Percentiles rank a stretch among this genome's conserved stretches.
These are phyloP conservation scores for Siphlonurus alternatus DNA, from an alignment of 2,888 invertebrate genomes.

Conservation along the genomic window DNA sequence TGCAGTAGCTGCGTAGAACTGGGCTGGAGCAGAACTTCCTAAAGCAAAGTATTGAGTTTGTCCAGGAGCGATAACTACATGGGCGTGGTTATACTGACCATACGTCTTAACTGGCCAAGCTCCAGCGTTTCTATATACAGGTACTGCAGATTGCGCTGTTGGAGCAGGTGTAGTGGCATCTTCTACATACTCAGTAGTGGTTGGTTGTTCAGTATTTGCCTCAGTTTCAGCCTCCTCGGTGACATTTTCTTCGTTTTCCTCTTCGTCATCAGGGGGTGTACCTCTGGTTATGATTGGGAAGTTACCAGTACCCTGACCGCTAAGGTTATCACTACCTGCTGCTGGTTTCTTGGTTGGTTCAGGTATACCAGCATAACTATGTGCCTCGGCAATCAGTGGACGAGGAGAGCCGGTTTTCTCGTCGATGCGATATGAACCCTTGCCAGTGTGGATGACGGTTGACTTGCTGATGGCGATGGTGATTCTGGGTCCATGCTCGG, in stretches of 20 bases:
- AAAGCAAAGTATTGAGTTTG: background rate
- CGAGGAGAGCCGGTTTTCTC: background rate
- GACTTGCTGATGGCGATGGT: conserved; percentile 1
- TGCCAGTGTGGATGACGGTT: background rate
- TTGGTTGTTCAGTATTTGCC: background rate
- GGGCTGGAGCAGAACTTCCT: background rate
- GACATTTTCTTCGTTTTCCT: background rate
- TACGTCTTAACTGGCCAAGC: background rate
- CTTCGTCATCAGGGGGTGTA: background rate
- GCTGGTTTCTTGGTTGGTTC: background rate
- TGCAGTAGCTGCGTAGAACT: background rate
- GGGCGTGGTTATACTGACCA: background rate
- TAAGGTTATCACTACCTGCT: background rate
- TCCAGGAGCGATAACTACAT: background rate
- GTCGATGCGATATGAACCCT: background rate
- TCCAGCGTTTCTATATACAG: background rate
- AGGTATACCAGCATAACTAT: background rate
- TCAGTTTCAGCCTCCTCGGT: background rate
- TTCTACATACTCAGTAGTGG: background rate
- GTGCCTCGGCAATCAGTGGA: background rate
- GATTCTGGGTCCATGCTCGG: background rate
- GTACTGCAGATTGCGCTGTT: background rate
- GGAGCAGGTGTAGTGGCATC: background rate
- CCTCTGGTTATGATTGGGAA: background rate
- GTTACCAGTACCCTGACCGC: background rate